A percentile compares a stretch with the other conserved stretches of the same genome.
Evolutionary conservation across 2,113 vertebrate species (phyloP).

Genomic region (Dryoscopus gambensis): DNA sequence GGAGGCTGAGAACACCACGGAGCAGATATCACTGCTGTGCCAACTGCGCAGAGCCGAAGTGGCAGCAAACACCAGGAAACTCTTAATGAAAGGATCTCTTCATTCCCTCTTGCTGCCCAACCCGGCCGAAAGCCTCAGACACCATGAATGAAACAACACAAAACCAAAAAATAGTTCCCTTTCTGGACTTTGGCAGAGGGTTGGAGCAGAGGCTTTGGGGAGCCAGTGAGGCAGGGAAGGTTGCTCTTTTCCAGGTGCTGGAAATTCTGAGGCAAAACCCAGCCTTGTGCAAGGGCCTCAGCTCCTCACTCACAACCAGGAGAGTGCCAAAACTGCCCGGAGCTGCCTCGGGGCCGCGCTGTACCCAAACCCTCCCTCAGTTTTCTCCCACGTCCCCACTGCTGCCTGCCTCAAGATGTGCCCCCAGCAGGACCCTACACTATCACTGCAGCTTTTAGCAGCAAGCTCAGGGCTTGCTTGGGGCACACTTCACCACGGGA

Average conservation of each 20-base stretch:
- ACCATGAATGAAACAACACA: not conserved
- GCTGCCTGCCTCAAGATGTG: not conserved
- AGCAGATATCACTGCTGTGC: not conserved
- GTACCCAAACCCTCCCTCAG: not conserved
- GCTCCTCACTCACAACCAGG: rapidly evolving
- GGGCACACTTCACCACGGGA: not conserved
- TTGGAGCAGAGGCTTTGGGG: not conserved
- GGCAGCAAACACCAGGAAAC: not conserved
- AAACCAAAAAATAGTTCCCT: not conserved
- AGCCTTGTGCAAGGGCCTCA: no score
- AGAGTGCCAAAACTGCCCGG: not conserved
- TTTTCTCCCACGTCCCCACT: not conserved
- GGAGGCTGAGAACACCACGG: not conserved
- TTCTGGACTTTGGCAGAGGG: not conserved
- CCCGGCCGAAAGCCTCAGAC: not conserved
- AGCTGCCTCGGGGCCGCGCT: not conserved
- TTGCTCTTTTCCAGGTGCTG: not conserved
- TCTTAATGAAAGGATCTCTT: not conserved
- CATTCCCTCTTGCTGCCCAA: not conserved
- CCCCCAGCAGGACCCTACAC: not conserved
- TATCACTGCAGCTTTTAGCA: not conserved
- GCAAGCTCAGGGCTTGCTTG: not conserved
- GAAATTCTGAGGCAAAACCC: not conserved
- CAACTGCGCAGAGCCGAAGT: not conserved
- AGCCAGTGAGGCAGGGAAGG: rapidly evolving